phyloP scores from a whole-genome alignment of 1,140 invertebrate genomes.

The Ruditapes philippinarum region DNA sequence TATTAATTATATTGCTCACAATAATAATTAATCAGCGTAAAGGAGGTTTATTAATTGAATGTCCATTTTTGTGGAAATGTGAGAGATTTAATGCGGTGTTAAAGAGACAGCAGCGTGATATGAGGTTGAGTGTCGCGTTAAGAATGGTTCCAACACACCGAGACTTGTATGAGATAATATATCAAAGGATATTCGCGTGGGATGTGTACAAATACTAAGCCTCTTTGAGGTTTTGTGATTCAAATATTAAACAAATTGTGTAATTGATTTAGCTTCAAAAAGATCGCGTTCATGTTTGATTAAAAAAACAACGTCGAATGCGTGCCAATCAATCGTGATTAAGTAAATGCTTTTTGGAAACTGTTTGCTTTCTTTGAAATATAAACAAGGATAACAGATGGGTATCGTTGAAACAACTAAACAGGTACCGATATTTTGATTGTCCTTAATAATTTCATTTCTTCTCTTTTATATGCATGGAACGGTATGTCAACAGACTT shows the following conservation, averaged over 20 bases:
- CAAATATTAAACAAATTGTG: background rate
- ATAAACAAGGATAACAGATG: background rate
- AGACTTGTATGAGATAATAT: background rate
- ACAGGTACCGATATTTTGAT: background rate
- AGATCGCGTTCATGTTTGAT: background rate
- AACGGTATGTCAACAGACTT: background rate
- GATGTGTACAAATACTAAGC: background rate
- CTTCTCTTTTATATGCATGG: background rate
- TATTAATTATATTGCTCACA: constrained; percentile 14
- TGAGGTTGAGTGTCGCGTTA: too few relatives aligned
- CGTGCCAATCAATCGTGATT: background rate
- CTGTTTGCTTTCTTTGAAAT: background rate
- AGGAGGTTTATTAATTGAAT: constrained; percentile 18
- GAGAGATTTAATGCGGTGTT: constrained; percentile 13
- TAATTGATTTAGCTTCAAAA: background rate
- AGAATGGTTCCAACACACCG: background rate
- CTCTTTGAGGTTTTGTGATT: background rate
- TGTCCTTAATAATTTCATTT: background rate
- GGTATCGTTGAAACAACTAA: background rate
- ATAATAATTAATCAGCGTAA: background rate
- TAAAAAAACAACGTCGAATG: background rate
- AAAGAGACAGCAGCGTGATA: background rate
- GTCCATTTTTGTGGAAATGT: constrained; percentile 6
- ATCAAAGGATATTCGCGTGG: background rate
- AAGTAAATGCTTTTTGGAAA: background rate